phyloP scores from a whole-genome alignment of 2,888 invertebrate species.

The Scrobipalpa atriplicella region DNA sequence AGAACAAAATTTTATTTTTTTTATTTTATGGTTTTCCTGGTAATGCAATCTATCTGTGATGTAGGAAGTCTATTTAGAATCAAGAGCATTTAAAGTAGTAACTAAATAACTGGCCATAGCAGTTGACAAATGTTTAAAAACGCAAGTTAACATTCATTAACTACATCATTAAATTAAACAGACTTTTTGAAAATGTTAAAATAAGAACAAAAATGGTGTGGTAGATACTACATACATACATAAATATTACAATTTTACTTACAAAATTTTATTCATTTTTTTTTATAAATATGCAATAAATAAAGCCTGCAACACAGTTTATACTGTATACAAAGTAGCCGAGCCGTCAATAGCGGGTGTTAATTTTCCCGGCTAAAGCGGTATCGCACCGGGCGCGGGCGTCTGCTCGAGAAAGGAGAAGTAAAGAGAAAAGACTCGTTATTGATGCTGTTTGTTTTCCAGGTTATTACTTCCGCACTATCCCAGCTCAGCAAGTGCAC shows the following conservation, averaged over 20 bases:
- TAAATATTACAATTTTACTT: too few species aligned
- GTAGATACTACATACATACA: too few species aligned
- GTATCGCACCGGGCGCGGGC: background rate
- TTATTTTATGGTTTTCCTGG: background rate
- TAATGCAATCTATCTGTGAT: background rate
- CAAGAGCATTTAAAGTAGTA: too few species aligned
- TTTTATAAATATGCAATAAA: background rate
- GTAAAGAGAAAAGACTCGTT: constrained; percentile 11
- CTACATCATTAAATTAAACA: too few species aligned
- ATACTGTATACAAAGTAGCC: background rate
- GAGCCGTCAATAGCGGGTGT: constrained; percentile 11
- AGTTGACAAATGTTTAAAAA: too few species aligned
- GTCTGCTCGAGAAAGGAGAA: background rate
- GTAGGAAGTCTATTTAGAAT: too few species aligned
- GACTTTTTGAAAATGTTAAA: too few species aligned
- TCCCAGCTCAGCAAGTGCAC: background rate
- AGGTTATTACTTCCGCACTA: constrained; percentile 24
- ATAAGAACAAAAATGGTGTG: too few species aligned
- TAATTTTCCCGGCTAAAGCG: background rate
- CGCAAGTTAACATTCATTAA: too few species aligned
- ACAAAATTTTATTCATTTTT: background rate
- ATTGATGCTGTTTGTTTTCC: constrained; percentile 24
- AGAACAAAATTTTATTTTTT: background rate
- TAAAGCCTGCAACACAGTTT: background rate
- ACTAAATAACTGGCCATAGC: too few species aligned